Base-by-base conservation (phyloP, 2,888 invertebrate genomes). In the Acronicta alni region DNA sequence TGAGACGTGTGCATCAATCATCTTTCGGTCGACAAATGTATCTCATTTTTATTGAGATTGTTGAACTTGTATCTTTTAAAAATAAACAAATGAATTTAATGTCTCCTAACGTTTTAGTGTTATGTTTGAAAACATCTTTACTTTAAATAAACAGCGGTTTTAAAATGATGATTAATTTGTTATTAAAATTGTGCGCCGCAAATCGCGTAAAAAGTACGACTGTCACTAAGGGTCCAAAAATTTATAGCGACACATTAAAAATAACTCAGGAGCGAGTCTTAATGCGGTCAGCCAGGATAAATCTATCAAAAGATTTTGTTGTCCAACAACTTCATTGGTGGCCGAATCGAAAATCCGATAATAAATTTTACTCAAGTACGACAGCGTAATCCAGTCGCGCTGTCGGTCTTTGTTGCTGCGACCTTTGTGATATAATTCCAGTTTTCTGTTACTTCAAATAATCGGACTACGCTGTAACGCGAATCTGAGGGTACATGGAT, bases 281-380 rank as follows among this genome's bases (percentile, higher is more conserved):
- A 92, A 93, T 91, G 90, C 91, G 92, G 92, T 91, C 91, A 92
- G 85, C 90, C 89, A 89, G 93, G 93, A 94, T 93, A 93, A 93
- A 93, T 94, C 93, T 93, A 94, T 93, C 93, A 94, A 92, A 93
- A 93, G 93, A 94, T 93, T 94, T 93, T 93, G 93, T 93, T 92
- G 93, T 93, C 92, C 92, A 91, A 94, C 93, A 93, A 92, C 93
- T 92, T 93, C 93, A 94, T 94, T 93, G 93, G 93, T 94, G 93
- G 93, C 93, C 93, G 91, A 92, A 92, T 92, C 92, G 93, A 93
- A 93, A 94, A 93, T 93, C 93, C 92, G 90, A 93, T 92, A 92
- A 94, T 94, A 94, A 94, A 94, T 94, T 93, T 92, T 89, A 93
- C 93, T 93, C 92, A 92, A 92, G 90, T 89, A 90, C 92, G 93